Evolutionary conservation across 2,888 invertebrate species (phyloP).

Genomic region (Eupithecia abbreviata): DNA sequence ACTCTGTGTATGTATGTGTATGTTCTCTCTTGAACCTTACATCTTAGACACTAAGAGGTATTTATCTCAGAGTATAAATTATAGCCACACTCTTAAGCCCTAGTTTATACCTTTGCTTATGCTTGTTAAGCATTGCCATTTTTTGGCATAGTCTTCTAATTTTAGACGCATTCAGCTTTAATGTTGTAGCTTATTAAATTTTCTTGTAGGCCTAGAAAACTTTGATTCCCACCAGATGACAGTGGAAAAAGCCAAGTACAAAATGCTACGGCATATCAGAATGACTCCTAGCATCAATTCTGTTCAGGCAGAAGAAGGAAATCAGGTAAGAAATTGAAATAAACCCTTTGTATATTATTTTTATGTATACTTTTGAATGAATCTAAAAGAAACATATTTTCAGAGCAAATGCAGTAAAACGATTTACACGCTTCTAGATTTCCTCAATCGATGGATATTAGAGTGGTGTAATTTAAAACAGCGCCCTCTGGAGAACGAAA

Average conservation of each 20-base stretch:
- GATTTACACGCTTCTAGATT: constrained; percentile 89
- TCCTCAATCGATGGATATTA: constrained; percentile 89
- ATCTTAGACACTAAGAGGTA: too few relatives aligned
- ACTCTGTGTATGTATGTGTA: too few relatives aligned
- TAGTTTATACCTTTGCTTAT: background rate
- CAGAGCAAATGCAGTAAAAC: constrained; percentile 86
- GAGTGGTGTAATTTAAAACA: constrained; percentile 83
- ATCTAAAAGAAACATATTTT: constrained; percentile 34
- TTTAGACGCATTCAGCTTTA: background rate
- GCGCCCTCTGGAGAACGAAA: constrained; percentile 70
- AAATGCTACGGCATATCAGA: constrained; percentile 71
- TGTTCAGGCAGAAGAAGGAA: constrained; percentile 75
- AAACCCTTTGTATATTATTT: background rate
- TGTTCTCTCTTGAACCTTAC: too few relatives aligned
- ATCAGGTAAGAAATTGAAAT: constrained; percentile 62
- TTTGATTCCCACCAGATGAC: constrained; percentile 59
- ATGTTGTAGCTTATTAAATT: background rate
- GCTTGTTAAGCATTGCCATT: background rate
- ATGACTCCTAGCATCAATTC: constrained; percentile 74
- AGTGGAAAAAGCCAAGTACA: constrained; percentile 64
- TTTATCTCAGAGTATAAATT: background rate
- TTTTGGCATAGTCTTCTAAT: background rate
- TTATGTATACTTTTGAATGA: constrained; percentile 31
- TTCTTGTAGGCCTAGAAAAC: constrained; percentile 65
- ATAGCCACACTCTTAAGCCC: background rate